Evolutionary conservation across 2,888 invertebrate species (phyloP), one percentile per base, ranked within the genome.

Genomic region (Mesorhabditis sp.): DNA sequence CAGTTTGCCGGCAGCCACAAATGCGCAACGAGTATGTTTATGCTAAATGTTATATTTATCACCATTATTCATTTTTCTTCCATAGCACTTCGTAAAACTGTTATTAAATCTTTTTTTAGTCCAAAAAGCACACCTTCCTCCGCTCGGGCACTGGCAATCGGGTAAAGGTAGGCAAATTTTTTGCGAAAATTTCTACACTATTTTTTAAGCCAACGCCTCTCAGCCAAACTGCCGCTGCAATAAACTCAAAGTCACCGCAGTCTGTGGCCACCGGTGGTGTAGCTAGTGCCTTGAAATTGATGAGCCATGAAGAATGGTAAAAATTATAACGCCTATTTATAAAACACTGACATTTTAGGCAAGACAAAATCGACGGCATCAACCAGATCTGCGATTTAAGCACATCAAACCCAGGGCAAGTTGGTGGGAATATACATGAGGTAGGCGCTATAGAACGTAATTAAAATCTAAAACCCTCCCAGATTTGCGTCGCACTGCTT

Each of bases 361-460:
- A 93, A 86, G 89, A 90, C 4, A 91, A 91, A 62, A 90, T 93
- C 79, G 90, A 90, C 72, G 92, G 92, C 0, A 88, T 94, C 28
- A 73, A 72, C 50, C 75, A 75, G 74, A 74, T 81, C n/a, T 73
- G 77, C 43, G 71, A 73, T 4, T 67, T 81, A 0, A 72, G 78
- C 45, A 66, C 72, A 28, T 68, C 62, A 44, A 72, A 77, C 62
- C 76, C 78, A 5, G 72, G 72, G 44, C 68, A 65, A 44, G 67
- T 81, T 4, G 67, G 65, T 7, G 77, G 76, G 43, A 72, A 78
- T 64, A 58, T 79, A 67, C 73, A 75, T 64, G 77, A 79, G 71
- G 79, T 77, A 44, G 7, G 43, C 4, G 13, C 61, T 4, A 42
- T 1, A 63, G 41, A 13, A 4, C 4, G 28, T 65, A 44, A 61